Evolutionary conservation across 2,113 vertebrate genomes (phyloP).

Genomic region (Poecile atricapillus): DNA sequence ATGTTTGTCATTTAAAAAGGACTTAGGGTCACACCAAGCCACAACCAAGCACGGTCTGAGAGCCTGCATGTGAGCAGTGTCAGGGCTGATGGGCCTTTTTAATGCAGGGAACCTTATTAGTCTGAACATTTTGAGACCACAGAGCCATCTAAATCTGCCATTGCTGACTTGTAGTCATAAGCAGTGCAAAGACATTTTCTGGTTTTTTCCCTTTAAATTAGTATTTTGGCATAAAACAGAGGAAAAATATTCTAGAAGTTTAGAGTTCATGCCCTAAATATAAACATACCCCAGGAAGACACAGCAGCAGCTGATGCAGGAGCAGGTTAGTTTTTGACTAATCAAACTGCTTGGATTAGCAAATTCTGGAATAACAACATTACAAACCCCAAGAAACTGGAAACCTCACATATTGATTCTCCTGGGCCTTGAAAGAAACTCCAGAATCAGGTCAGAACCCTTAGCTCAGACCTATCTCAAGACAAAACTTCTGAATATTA

Average conservation of each 20-base stretch:
- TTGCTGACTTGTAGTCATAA: background rate
- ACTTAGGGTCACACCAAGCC: background rate
- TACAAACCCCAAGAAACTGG: background rate
- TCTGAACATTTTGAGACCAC: background rate
- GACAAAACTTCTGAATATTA: background rate
- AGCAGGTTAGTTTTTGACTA: background rate
- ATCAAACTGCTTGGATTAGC: background rate
- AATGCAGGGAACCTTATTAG: background rate
- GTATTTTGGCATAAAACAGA: background rate
- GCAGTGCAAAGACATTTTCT: background rate
- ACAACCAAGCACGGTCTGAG: background rate
- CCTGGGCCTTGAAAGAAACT: background rate
- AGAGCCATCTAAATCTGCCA: background rate
- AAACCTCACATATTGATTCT: background rate
- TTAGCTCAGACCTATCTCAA: background rate
- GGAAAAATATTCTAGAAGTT: background rate
- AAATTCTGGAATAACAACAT: background rate
- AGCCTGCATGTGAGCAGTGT: background rate
- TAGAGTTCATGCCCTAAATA: background rate
- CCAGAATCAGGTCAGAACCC: background rate
- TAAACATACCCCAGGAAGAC: background rate
- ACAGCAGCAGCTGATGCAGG: background rate
- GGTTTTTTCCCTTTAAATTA: background rate
- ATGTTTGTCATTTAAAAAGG: background rate
- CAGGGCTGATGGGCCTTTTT: background rate